Percentiles rank a stretch among this genome's conserved stretches.
phyloP scores from a whole-genome alignment of 2,888 invertebrate genomes.

The Scaeva pyrastri region DNA sequence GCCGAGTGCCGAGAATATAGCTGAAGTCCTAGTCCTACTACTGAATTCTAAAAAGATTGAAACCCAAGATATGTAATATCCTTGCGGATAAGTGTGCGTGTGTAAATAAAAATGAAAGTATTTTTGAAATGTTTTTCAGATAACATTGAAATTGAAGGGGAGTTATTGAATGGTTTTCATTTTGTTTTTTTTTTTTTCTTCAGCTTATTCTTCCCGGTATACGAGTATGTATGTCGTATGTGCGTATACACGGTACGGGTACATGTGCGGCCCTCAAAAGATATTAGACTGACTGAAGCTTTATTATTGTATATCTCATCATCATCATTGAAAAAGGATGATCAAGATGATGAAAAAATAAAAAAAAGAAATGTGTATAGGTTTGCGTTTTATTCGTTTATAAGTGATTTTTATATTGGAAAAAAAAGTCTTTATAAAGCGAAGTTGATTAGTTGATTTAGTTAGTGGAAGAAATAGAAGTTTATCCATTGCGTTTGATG shows the following conservation, averaged over 20 bases:
- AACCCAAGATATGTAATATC: conserved; percentile 19
- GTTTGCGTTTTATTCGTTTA: conserved; percentile 16
- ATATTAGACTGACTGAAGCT: background rate
- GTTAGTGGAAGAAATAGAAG: background rate
- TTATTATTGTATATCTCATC: conserved; percentile 18
- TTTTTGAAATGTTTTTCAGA: conserved; percentile 62
- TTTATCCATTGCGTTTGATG: too few species aligned
- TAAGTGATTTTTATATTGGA: conserved; percentile 4
- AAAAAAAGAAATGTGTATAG: background rate
- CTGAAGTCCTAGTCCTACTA: too few species aligned
- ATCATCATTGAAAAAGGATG: conserved; percentile 18
- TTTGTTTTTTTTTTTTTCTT: conserved; percentile 7
- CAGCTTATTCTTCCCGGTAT: too few species aligned
- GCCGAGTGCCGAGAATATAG: too few species aligned
- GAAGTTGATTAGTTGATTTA: background rate
- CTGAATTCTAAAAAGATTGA: conserved; percentile 58
- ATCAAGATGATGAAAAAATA: conserved; percentile 14
- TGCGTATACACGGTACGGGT: background rate
- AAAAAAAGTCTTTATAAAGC: background rate
- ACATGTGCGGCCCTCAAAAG: background rate
- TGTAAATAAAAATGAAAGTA: conserved; percentile 60
- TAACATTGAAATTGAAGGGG: conserved; percentile 53
- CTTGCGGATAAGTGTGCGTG: conserved; percentile 34
- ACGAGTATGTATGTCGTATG: background rate
- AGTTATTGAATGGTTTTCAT: conserved; percentile 26